Conservation (phyloP, 1,140 invertebrate genomes). For the Drosophila sp. region DNA sequence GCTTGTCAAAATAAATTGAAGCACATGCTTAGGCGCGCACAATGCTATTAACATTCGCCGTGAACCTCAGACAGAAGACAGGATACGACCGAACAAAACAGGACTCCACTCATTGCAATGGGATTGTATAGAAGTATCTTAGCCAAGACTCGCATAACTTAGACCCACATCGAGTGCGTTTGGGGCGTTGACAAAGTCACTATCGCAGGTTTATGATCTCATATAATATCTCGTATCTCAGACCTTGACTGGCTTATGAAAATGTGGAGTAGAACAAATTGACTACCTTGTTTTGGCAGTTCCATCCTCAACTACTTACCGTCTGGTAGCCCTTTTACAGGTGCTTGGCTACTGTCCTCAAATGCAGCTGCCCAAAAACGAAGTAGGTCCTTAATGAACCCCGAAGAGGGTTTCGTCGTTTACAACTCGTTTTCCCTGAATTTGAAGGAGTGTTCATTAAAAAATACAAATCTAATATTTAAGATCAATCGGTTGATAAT, state of each 20-base stretch:
- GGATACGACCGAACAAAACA: background rate
- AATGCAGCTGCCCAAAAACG: constrained; percentile 20
- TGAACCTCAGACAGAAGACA: constrained; percentile 12
- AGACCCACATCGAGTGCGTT: constrained; percentile 15
- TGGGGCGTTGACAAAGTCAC: constrained; percentile 25
- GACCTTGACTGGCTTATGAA: constrained; percentile 28
- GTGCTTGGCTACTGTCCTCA: constrained; percentile 42
- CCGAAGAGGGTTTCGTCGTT: constrained; percentile 20
- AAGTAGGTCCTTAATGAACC: constrained; percentile 55
- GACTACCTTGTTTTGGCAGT: constrained; percentile 46
- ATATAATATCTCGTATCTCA: constrained; percentile 25
- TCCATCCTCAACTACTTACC: constrained; percentile 54
- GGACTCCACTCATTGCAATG: background rate
- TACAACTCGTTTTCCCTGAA: constrained; percentile 22
- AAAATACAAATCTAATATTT: constrained; percentile 13
- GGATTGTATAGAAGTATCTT: background rate
- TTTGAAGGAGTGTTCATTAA: constrained; percentile 34
- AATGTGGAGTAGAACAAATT: constrained; percentile 64
- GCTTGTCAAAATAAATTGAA: constrained; percentile 78
- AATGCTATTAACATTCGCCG: constrained; percentile 63
- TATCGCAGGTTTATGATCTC: constrained; percentile 74
- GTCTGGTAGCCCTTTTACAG: constrained; percentile 53
- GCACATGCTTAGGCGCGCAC: constrained; percentile 77
- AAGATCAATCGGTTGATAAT: background rate
- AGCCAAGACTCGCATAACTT: constrained; percentile 24